These are phyloP conservation scores for Adelosebastes latens DNA, from an alignment of 2,797 vertebrate species.

Conservation along the genomic window DNA sequence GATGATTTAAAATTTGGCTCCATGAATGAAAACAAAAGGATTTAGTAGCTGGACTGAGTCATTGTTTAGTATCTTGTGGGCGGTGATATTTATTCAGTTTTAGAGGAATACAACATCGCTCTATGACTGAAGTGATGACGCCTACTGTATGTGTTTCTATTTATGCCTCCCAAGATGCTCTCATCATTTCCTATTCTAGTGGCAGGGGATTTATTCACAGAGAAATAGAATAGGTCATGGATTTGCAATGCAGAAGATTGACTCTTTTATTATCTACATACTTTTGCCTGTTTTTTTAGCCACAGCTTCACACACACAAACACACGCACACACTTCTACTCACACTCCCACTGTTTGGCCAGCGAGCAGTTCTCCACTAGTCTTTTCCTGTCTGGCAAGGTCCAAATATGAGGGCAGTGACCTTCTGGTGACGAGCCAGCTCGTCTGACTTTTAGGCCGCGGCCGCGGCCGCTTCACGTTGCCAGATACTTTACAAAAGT, in stretches of 20 bases:
- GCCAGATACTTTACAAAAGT: not conserved
- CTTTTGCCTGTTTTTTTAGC: conserved; percentile 9
- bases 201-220: not conserved
- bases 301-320: not conserved
- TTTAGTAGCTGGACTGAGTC: conserved; percentile 14
- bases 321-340: not conserved
- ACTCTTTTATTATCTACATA: not conserved
- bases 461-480: not conserved
- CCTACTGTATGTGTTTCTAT: conserved; percentile 22
- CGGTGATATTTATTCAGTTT: conserved; percentile 5
- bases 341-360: conserved; percentile 1
- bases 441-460: not conserved
- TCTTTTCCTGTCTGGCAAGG: conserved; percentile 15
- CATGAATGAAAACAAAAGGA: conserved; percentile 13
- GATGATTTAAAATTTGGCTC: not conserved
- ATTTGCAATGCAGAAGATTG: not conserved
- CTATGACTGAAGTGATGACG: conserved; percentile 6
- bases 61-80: not conserved
- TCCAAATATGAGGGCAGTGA: conserved; percentile 8
- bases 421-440: conserved; percentile 12
- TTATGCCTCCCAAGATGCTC: not conserved
- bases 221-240: not conserved
- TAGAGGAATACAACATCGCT: not conserved
- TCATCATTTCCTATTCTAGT: not conserved
- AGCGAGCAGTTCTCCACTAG: conserved; percentile 3